Conservation (phyloP, 2,797 vertebrate genomes). For the Bucorvus abyssinicus region DNA sequence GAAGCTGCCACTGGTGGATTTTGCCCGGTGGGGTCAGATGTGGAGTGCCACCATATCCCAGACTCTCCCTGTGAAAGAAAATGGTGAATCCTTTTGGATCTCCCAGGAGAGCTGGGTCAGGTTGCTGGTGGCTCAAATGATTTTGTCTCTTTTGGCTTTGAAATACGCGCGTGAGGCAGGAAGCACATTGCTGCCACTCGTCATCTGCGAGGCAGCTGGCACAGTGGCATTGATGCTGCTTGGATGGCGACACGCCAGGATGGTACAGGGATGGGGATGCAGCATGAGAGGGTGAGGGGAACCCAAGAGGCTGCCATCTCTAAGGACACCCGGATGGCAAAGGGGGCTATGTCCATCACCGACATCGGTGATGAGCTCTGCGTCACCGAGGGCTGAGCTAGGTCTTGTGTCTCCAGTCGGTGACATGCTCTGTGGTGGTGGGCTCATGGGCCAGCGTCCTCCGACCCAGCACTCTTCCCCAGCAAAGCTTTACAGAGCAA, state of each 20-base stretch:
- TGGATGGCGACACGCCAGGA: rapidly evolving
- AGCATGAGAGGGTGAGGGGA: rapidly evolving
- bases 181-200: rapidly evolving
- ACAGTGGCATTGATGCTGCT: rapidly evolving
- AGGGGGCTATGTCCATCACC: rapidly evolving
- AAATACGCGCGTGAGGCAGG: rapidly evolving
- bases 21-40: neutral
- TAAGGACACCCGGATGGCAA: neutral
- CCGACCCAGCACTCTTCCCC: neutral
- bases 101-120: neutral
- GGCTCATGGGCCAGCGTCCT: rapidly evolving
- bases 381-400: rapidly evolving
- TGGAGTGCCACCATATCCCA: neutral
- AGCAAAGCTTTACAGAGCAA: neutral
- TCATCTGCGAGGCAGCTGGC: rapidly evolving
- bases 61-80: rapidly evolving
- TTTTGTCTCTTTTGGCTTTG: neutral
- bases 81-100: rapidly evolving
- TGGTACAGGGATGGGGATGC: neutral
- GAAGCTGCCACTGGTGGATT: neutral
- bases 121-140: rapidly evolving
- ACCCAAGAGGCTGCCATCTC: rapidly evolving
- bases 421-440: rapidly evolving
- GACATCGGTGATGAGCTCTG: rapidly evolving
- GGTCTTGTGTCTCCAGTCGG: rapidly evolving